These are phyloP conservation scores for Cinara cedri DNA, from an alignment of 2,888 invertebrate genomes.

Conservation along the genomic window DNA sequence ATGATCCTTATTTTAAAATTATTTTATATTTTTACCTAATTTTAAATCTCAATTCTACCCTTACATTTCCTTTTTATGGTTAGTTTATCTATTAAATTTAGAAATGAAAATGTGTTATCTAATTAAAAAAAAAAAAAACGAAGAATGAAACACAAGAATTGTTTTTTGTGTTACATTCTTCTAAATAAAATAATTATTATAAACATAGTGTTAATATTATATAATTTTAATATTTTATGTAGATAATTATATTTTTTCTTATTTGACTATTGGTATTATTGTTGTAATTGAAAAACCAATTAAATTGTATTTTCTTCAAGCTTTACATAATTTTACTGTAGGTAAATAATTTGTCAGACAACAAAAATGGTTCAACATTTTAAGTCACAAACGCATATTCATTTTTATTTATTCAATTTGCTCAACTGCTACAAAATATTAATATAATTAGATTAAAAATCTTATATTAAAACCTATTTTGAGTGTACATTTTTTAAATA, in stretches of 20 bases:
- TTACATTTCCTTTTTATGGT: constrained; percentile 5
- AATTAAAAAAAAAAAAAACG: neutral
- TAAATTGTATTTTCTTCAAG: constrained; percentile 33
- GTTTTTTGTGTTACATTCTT: constrained; percentile 14
- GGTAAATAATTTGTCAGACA: constrained; percentile 14
- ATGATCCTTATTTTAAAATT: neutral
- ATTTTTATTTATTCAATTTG: constrained; percentile 50
- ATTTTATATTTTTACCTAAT: neutral
- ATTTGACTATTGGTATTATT: constrained; percentile 33
- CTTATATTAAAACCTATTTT: constrained; percentile 2
- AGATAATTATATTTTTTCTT: constrained; percentile 51
- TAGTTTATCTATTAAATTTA: neutral
- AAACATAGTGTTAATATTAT: constrained; percentile 46
- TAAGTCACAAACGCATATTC: constrained; percentile 22
- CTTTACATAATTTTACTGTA: constrained; percentile 12
- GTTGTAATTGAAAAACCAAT: constrained; percentile 23
- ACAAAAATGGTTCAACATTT: constrained; percentile 3
- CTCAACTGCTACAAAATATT: constrained; percentile 44
- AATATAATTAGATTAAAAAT: constrained; percentile 32
- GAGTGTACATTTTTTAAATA: constrained; percentile 26
- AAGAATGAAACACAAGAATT: too few relatives aligned
- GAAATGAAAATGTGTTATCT: constrained; percentile 11
- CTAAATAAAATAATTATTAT: constrained; percentile 42
- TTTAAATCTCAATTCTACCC: constrained; percentile 4
- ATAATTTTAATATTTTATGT: constrained; percentile 51